Evolutionary conservation across 2,797 vertebrate species (phyloP).

Genomic region (Galagoides demidoff): DNA sequence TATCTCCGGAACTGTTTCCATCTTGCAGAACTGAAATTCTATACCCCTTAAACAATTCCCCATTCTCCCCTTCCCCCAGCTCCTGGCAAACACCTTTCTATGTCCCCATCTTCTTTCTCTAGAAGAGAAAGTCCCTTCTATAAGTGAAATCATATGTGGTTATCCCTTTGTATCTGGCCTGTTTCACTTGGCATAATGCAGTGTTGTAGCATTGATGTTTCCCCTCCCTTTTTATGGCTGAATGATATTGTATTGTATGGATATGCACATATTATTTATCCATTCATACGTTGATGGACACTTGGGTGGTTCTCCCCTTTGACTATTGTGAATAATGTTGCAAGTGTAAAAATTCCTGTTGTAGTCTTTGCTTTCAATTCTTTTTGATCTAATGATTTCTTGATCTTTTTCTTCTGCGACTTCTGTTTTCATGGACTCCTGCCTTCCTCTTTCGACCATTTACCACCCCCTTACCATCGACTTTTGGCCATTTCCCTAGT

Average conservation of each 20-base stretch:
- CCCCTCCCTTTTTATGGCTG: not conserved
- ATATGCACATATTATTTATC: not conserved
- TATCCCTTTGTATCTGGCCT: not conserved
- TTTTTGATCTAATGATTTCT: not conserved
- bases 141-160: not conserved
- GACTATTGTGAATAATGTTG: not conserved
- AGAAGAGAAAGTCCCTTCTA: not conserved
- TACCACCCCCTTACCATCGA: accelerated
- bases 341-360: not conserved
- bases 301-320: not conserved
- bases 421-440: not conserved
- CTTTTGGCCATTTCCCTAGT: not conserved
- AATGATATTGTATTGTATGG: not conserved
- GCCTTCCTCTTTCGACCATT: not conserved
- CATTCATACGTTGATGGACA: not conserved
- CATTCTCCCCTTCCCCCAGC: not conserved
- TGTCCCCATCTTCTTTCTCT: not conserved
- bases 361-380: not conserved
- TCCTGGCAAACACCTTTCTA: not conserved
- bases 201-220: not conserved
- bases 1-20: not conserved
- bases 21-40: not conserved
- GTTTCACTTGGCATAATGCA: not conserved
- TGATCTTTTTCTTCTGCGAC: not conserved
- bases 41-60: not conserved